Evolutionary conservation across 2,797 vertebrate species (phyloP), one percentile per base, ranked within the genome.

Genomic region (Melanogrammus aeglefinus): DNA sequence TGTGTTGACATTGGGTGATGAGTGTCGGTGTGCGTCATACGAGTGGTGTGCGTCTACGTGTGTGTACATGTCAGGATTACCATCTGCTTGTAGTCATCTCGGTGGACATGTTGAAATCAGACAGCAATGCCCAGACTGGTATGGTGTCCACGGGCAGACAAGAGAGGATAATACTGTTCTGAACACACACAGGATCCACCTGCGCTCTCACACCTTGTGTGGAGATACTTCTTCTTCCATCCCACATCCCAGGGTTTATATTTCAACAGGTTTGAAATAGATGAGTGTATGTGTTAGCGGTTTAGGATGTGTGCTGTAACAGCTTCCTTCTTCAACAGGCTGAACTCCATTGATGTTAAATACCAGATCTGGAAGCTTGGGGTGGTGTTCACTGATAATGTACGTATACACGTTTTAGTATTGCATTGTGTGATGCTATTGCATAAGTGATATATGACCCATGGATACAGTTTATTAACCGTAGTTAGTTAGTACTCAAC

Each of bases 351-450:
- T 29, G 97, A 99, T 85, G 96, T 97, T 72, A 98, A 99, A 86
- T 99, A 99, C 88, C 97, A 99, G 92, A 97, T 99, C 91, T 99
- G 97, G 97, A 99, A 98, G 88, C 91, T 99, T n/a, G 97, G 97
- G 24, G 97, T 99, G 8, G 97, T 99, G 80, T 98, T 99, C 91
- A 99, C 97, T 36, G 97, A 99, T 89, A 99, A 99, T 16, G 97
- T 98, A 93, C 95, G 96, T 93, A 51, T 14, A 69, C 12, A 41
- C 6, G 38, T 9, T 9, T 39, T 39, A 39, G 38, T 9, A 27
- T 76, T 36, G 70, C 24, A 39, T 8, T 29, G 21, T 36, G 16
- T 39, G 18, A 33, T 39, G 10, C 18, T 6, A 51, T 18, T 51
- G 4, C 47, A 51, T 51, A 21, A 18, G 47, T 51, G 16, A 21